Conservation (phyloP, 2,888 invertebrate species). For the Apeira syringaria region DNA sequence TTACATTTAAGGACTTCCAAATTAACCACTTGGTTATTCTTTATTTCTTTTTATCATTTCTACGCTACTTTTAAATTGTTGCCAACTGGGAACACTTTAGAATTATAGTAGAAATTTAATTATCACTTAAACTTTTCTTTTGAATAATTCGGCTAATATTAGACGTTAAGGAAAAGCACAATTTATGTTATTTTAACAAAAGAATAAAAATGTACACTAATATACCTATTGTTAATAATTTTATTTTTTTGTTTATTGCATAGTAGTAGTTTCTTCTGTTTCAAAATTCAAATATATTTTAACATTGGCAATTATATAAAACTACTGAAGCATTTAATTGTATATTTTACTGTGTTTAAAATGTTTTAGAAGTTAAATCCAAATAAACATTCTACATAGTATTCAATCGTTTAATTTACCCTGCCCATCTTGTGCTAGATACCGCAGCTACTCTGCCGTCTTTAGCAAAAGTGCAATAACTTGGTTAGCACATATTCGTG, state of each 20-base stretch:
- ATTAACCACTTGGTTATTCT: conserved; percentile 64
- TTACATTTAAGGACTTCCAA: conserved; percentile 76
- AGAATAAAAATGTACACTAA: conserved; percentile 66
- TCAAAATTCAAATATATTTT: conserved; percentile 56
- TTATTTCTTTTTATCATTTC: conserved; percentile 41
- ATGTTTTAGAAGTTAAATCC: conserved; percentile 79
- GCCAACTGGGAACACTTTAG: conserved; percentile 51
- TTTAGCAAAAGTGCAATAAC: too few relatives aligned
- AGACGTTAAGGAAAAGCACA: conserved; percentile 77
- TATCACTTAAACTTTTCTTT: conserved; percentile 44
- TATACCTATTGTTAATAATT: conserved; percentile 82
- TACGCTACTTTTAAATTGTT: conserved; percentile 38
- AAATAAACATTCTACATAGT: conserved; percentile 83
- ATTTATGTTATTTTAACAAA: conserved; percentile 71
- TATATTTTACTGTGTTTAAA: conserved; percentile 77
- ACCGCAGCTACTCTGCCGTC: too few relatives aligned
- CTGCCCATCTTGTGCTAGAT: too few relatives aligned
- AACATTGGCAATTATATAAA: conserved; percentile 63
- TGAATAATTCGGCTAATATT: conserved; percentile 74
- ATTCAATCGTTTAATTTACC: conserved; percentile 31
- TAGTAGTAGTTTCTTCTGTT: conserved; percentile 54
- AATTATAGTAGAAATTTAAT: conserved; percentile 39
- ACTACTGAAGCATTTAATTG: conserved; percentile 78
- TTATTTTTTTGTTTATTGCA: conserved; percentile 71
- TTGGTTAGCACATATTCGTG: too few relatives aligned